Evolutionary conservation across 2,888 invertebrate species (phyloP).

Genomic region (Andrena dorsata): DNA sequence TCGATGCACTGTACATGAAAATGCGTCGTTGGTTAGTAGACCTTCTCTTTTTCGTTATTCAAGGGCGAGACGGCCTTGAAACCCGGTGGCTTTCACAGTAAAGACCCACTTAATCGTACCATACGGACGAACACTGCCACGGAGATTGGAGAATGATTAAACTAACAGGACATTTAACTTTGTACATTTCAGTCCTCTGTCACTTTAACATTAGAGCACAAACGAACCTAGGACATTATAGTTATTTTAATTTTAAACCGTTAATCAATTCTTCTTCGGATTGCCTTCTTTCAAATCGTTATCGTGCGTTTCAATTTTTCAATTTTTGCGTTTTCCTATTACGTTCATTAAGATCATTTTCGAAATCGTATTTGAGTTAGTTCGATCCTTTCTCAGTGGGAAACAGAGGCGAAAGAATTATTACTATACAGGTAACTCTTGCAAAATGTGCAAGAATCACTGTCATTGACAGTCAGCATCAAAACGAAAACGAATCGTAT

Average conservation of each 20-base stretch:
- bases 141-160: slow-evolving; percentile 59
- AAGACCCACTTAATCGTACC: slow-evolving; percentile 49
- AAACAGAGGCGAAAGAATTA: neutral
- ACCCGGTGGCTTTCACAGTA: slow-evolving; percentile 42
- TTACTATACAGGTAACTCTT: neutral
- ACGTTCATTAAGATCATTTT: neutral
- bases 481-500: neutral
- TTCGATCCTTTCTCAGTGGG: neutral
- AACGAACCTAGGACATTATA: neutral
- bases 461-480: no score
- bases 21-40: slow-evolving; percentile 66
- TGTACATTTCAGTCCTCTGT: neutral
- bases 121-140: slow-evolving; percentile 45
- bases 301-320: neutral
- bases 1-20: slow-evolving; percentile 65
- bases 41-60: slow-evolving; percentile 43
- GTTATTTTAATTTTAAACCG: slow-evolving; percentile 10
- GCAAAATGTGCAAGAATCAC: no score
- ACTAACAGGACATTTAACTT: slow-evolving; percentile 1
- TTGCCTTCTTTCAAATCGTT: neutral
- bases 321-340: neutral
- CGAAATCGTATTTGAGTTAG: neutral
- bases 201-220: neutral
- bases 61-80: slow-evolving; percentile 51
- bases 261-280: neutral